phyloP scores from a whole-genome alignment of 1,140 invertebrate species.

The Brevipalpus yothersi region DNA sequence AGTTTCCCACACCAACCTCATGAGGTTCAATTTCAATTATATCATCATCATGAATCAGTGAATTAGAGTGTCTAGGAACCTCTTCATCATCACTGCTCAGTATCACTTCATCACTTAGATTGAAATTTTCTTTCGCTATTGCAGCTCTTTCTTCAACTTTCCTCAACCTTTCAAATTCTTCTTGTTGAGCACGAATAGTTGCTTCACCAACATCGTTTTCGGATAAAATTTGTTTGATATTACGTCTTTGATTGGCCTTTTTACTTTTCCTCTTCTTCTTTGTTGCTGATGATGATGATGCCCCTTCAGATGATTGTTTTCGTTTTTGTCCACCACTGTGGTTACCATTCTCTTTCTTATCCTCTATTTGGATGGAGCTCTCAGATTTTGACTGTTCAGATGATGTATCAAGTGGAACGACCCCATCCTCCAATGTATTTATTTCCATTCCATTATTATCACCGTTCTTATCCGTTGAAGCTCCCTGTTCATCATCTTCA shows the following conservation, averaged over 20 bases:
- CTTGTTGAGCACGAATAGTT: constrained; percentile 67
- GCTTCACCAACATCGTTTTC: constrained; percentile 72
- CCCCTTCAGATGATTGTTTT: background rate
- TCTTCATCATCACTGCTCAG: constrained; percentile 14
- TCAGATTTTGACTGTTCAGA: background rate
- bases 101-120: constrained; percentile 12
- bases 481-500: background rate
- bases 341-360: background rate
- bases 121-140: constrained; percentile 10
- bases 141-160: constrained; percentile 17
- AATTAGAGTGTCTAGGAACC: background rate
- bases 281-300: constrained; percentile 2
- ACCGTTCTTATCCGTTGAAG: background rate
- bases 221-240: constrained; percentile 60
- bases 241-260: constrained; percentile 33
- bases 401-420: background rate
- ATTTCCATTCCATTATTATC: background rate
- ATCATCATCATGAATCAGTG: constrained; percentile 4
- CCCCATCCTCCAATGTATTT: background rate
- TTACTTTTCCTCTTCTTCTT: constrained; percentile 4
- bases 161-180: constrained; percentile 52
- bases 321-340: background rate
- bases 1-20: background rate
- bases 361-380: background rate
- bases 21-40: constrained; percentile 5